A percentile compares a stretch with the other conserved stretches of the same genome.
Evolutionary conservation across 2,888 invertebrate species (phyloP).

Genomic region (Hemithea aestivaria): DNA sequence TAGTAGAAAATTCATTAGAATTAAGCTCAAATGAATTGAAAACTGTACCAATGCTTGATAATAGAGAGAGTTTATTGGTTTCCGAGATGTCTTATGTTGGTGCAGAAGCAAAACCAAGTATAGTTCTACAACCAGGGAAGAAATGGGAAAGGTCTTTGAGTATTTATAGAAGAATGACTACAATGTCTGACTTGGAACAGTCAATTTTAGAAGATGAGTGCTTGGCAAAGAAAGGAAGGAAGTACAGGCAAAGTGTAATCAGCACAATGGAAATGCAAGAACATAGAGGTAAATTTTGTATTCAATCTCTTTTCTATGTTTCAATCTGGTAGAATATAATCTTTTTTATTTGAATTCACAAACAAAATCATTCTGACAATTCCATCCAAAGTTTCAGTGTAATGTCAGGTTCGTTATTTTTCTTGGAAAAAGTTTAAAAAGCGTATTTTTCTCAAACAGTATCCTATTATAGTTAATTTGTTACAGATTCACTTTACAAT

Average conservation of each 20-base stretch:
- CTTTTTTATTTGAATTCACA: slow-evolving; percentile 11
- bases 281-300: slow-evolving; percentile 45
- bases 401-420: slow-evolving; percentile 69
- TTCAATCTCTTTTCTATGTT: slow-evolving; percentile 9
- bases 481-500: slow-evolving; percentile 69
- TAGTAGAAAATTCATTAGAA: slow-evolving; percentile 1
- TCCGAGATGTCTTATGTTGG: slow-evolving; percentile 21
- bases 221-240: slow-evolving; percentile 67
- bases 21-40: neutral
- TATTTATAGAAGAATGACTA: slow-evolving; percentile 74
- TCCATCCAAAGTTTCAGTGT: slow-evolving; percentile 74
- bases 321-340: slow-evolving; percentile 25
- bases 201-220: slow-evolving; percentile 63
- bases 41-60: neutral
- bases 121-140: slow-evolving; percentile 82
- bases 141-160: slow-evolving; percentile 83
- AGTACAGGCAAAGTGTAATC: slow-evolving; percentile 76
- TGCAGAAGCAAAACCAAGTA: slow-evolving; percentile 42
- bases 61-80: no score
- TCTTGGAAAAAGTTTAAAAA: slow-evolving; percentile 23
- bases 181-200: slow-evolving; percentile 57
- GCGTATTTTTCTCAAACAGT: neutral
- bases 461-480: slow-evolving; percentile 10
- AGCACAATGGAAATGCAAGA: slow-evolving; percentile 74
- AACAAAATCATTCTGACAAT: slow-evolving; percentile 51